Evolutionary conservation across 1,140 invertebrate genomes (phyloP).

Genomic region (Teleopsis dalmanni): DNA sequence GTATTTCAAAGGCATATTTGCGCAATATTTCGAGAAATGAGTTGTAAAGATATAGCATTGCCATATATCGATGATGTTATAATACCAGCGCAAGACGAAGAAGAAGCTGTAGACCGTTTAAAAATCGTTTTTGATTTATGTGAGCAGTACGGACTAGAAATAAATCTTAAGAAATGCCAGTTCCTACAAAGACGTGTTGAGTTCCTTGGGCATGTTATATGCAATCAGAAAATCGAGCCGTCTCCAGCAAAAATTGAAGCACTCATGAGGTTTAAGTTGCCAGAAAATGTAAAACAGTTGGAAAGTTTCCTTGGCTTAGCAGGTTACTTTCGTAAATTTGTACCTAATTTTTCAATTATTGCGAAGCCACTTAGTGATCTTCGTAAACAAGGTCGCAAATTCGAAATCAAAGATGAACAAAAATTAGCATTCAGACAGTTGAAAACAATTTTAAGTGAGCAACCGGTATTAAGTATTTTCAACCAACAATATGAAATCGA

Average conservation of each 20-base stretch:
- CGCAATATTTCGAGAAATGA: constrained; percentile 8
- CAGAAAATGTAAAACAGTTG: constrained; percentile 19
- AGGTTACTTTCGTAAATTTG: constrained; percentile 38
- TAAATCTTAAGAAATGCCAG: constrained; percentile 24
- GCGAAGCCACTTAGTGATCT: constrained; percentile 22
- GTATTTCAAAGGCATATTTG: constrained; percentile 9
- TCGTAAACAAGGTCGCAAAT: constrained; percentile 12
- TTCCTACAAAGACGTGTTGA: constrained; percentile 28
- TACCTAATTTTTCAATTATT: constrained; percentile 21
- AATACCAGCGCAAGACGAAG: constrained; percentile 7
- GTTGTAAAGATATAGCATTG: constrained; percentile 2
- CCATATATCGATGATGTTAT: constrained; percentile 11
- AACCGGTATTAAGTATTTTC: constrained; percentile 33
- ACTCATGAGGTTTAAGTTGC: constrained; percentile 21
- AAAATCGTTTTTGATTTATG: background rate
- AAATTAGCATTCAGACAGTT: constrained; percentile 27
- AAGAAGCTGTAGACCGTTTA: background rate
- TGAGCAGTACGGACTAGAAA: background rate
- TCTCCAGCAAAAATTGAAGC: constrained; percentile 25
- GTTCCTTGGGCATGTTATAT: constrained; percentile 31
- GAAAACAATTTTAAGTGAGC: constrained; percentile 19
- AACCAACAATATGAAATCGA: constrained; percentile 19
- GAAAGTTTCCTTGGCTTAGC: constrained; percentile 38
- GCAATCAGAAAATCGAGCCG: constrained; percentile 26
- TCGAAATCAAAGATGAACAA: constrained; percentile 16